Conservation (phyloP, 2,113 vertebrate species). For the Mirounga angustirostris region DNA sequence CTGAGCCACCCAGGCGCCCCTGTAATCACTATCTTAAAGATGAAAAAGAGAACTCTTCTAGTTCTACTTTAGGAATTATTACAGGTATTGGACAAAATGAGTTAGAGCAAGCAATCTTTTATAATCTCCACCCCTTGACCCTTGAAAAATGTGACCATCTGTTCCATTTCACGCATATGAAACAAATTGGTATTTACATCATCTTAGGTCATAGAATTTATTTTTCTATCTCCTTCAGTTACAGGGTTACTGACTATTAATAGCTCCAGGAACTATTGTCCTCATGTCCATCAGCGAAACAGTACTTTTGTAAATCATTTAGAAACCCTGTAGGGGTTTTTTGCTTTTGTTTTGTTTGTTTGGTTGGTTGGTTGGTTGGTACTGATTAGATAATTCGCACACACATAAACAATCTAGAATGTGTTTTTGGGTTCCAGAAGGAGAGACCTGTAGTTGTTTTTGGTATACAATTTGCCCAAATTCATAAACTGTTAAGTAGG, state of each 20-base stretch:
- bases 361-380: background rate
- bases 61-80: background rate
- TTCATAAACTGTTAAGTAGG: background rate
- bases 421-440: background rate
- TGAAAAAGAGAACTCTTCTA: background rate
- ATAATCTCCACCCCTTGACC: background rate
- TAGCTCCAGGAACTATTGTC: background rate
- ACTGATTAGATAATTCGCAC: background rate
- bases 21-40: slow-evolving; percentile 48
- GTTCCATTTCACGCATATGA: slow-evolving; percentile 1
- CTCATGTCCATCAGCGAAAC: background rate
- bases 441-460: background rate
- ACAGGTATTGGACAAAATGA: slow-evolving; percentile 28
- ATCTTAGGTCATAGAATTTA: slow-evolving; percentile 2
- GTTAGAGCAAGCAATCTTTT: slow-evolving; percentile 32
- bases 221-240: slow-evolving; percentile 42
- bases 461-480: background rate
- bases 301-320: background rate
- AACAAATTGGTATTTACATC: background rate
- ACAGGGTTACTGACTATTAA: slow-evolving; percentile 37
- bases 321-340: background rate
- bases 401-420: background rate
- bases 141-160: slow-evolving; percentile 28
- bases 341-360: background rate
- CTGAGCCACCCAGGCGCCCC: background rate